Evolutionary conservation across 2,888 invertebrate species (phyloP).

Genomic region (Dicyrtomina minuta): DNA sequence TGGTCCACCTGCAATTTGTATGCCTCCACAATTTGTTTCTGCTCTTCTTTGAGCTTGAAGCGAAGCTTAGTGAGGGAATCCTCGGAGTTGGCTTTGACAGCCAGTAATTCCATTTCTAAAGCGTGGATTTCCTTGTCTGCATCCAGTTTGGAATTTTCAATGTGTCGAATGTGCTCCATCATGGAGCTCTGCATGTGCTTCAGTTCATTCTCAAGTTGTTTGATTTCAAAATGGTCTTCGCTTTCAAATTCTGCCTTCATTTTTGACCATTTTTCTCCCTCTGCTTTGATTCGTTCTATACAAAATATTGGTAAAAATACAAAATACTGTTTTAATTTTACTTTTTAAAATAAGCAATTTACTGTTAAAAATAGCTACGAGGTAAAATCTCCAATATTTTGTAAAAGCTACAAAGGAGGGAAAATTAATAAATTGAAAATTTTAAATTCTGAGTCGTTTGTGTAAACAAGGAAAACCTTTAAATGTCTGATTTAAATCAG

Average conservation of each 20-base stretch:
- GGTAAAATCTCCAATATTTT: neutral
- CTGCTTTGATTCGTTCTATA: slow-evolving; percentile 45
- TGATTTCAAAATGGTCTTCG: slow-evolving; percentile 47
- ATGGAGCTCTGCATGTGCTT: slow-evolving; percentile 37
- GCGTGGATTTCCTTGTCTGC: slow-evolving; percentile 48
- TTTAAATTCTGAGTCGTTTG: too few relatives aligned
- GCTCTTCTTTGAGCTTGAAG: slow-evolving; percentile 41
- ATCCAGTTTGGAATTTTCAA: slow-evolving; percentile 47
- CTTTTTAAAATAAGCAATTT: slow-evolving; percentile 2
- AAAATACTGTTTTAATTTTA: too few relatives aligned
- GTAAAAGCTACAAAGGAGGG: neutral
- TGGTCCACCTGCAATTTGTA: slow-evolving; percentile 36
- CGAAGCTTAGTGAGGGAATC: slow-evolving; percentile 40
- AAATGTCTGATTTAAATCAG: slow-evolving; percentile 23
- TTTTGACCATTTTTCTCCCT: slow-evolving; percentile 50
- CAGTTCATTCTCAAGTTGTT: slow-evolving; percentile 42
- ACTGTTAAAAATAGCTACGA: too few relatives aligned
- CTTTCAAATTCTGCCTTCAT: slow-evolving; percentile 47
- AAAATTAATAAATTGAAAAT: too few relatives aligned
- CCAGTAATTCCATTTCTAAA: slow-evolving; percentile 41
- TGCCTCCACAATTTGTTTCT: slow-evolving; percentile 36
- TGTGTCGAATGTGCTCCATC: slow-evolving; percentile 42
- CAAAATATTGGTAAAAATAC: too few relatives aligned
- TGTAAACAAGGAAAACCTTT: slow-evolving; percentile 19
- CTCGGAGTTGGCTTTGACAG: slow-evolving; percentile 46